phyloP scores from a whole-genome alignment of 2,888 invertebrate genomes.

The Microchrysa polita region DNA sequence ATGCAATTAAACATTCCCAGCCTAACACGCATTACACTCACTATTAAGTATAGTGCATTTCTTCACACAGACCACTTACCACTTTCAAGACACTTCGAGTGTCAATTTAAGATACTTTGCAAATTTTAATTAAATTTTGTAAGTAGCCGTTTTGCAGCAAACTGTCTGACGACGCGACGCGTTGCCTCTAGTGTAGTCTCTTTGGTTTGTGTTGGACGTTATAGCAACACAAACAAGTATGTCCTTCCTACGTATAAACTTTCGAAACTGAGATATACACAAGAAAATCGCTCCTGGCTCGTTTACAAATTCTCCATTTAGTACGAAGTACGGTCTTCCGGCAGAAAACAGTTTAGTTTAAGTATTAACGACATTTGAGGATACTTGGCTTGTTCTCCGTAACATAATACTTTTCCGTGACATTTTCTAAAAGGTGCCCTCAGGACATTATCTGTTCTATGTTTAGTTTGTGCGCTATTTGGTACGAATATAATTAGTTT shows the following conservation, averaged over 20 bases:
- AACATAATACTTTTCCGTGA: conserved; percentile 9
- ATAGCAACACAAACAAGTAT: no score
- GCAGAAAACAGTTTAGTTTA: conserved; percentile 2
- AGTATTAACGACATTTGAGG: conserved; percentile 4
- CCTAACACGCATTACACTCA: neutral
- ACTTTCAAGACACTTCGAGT: neutral
- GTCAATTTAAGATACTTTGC: conserved; percentile 8
- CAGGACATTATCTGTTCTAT: neutral
- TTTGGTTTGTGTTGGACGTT: no score
- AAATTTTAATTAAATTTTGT: conserved; percentile 7
- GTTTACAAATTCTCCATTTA: neutral
- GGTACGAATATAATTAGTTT: neutral
- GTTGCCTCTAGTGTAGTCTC: no score
- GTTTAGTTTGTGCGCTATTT: neutral
- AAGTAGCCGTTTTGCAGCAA: neutral
- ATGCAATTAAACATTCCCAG: neutral
- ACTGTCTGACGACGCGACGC: neutral
- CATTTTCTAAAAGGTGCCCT: conserved; percentile 2
- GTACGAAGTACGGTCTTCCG: neutral
- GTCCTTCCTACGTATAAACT: no score
- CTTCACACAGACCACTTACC: neutral
- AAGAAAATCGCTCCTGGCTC: no score
- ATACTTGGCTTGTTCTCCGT: conserved; percentile 1
- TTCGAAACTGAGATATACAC: no score
- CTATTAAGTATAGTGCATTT: conserved; percentile 9